Evolutionary conservation across 2,888 invertebrate species (phyloP).

Genomic region (Eugnorisma glareosa): DNA sequence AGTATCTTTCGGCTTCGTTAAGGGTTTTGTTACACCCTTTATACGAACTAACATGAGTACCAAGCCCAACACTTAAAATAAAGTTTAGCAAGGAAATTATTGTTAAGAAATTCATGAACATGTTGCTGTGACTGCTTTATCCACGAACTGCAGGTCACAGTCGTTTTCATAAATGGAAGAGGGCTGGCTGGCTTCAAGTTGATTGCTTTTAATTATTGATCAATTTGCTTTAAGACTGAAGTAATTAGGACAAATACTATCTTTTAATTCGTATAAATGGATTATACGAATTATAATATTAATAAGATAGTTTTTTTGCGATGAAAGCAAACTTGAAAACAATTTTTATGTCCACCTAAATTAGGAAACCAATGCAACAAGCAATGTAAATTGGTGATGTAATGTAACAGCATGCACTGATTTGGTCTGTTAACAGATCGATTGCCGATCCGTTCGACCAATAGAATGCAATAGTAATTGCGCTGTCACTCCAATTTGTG

Average conservation of each 20-base stretch:
- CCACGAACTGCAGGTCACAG: background rate
- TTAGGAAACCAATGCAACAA: slow-evolving; percentile 1
- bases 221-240: background rate
- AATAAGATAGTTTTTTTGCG: background rate
- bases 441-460: slow-evolving; percentile 10
- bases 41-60: too few species aligned
- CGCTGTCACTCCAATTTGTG: slow-evolving; percentile 35
- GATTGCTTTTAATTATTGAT: background rate
- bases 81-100: background rate
- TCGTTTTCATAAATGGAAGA: background rate
- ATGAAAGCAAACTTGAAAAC: slow-evolving; percentile 9
- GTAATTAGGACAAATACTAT: background rate
- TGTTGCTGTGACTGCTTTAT: background rate
- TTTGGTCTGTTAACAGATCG: slow-evolving; percentile 30
- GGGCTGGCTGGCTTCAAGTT: background rate
- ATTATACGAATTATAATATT: too few species aligned
- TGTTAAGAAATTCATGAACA: background rate
- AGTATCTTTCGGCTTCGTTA: too few species aligned
- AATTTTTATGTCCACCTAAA: background rate
- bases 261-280: background rate
- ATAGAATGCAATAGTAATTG: slow-evolving; percentile 40
- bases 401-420: slow-evolving; percentile 26
- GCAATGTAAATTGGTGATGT: slow-evolving; percentile 19
- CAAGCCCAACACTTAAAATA: background rate
- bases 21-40: too few species aligned